Evolutionary conservation across 2,888 invertebrate genomes (phyloP).

Genomic region (Ophion slaviceki): DNA sequence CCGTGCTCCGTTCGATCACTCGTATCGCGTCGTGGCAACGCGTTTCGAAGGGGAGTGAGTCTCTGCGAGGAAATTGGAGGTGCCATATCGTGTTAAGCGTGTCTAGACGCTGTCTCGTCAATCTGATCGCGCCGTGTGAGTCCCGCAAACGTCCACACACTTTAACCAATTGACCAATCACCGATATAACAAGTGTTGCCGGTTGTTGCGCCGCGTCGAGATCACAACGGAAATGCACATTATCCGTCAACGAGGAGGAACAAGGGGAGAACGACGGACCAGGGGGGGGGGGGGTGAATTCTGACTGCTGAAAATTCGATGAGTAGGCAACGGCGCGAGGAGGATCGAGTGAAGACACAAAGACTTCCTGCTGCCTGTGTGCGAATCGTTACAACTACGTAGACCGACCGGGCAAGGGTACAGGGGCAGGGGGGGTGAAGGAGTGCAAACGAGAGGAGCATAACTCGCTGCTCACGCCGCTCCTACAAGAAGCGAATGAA

Average conservation of each 20-base stretch:
- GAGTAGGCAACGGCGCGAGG: constrained; percentile 12
- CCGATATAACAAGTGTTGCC: constrained; percentile 75
- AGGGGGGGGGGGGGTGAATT: neutral
- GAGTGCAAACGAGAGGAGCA: constrained; percentile 30
- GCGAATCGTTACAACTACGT: constrained; percentile 15
- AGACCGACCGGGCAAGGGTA: too few species aligned
- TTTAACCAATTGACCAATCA: constrained; percentile 80
- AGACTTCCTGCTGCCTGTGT: constrained; percentile 56
- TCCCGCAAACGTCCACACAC: constrained; percentile 66
- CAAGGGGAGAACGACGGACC: constrained; percentile 3
- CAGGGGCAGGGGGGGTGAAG: neutral
- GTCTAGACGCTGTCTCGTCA: constrained; percentile 82
- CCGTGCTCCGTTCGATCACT: constrained; percentile 18
- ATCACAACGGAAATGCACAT: constrained; percentile 79
- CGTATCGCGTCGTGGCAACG: neutral
- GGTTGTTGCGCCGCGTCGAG: constrained; percentile 49
- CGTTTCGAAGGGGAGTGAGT: neutral
- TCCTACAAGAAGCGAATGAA: constrained; percentile 15
- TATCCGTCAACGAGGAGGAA: constrained; percentile 71
- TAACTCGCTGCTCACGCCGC: neutral
- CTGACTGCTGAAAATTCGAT: constrained; percentile 47
- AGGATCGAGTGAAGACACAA: constrained; percentile 31
- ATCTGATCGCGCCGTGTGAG: constrained; percentile 69
- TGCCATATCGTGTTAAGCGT: constrained; percentile 70
- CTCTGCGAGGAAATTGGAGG: constrained; percentile 62